Base-by-base conservation (phyloP, 1,140 invertebrate genomes). In the Drosophila ambigua region DNA sequence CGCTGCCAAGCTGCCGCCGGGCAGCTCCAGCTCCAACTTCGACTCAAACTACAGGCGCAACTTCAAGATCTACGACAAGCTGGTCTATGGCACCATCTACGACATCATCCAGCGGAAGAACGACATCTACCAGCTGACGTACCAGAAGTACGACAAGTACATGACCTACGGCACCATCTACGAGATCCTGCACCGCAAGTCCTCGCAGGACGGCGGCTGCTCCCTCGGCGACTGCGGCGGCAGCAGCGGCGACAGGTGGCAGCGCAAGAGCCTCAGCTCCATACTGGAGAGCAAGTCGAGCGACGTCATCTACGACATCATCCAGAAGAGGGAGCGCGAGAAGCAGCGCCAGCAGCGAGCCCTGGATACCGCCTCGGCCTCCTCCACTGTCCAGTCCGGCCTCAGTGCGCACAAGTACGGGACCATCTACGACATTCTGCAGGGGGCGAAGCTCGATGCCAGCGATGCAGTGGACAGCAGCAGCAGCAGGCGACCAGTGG, bases 111-210 rank as follows among this genome's bases (percentile, higher is more conserved):
- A 92, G 67, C 85, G 87, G 23, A 92, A 92, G 39, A 91, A 91
- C 9, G 91, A 92, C 52, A 92, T 92, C 26, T 92, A 91, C 74
- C 84, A 85, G 28, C 23, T 85, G 43, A 84, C 78, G 15, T 87
- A 83, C 72, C 85, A 91, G 61, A 92, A 91, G 62, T 92, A 92
- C 49, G 91, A 92, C 57, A 91, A 91, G 43, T 92, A 92, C 41
- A 92, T 92, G 91, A 92, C 91, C 43, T 92, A 92, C 52, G 91
- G 91, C 64, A 92, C 91, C 48, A 92, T 92, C 48, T 92, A 92
- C 58, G 91, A 92, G 51, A 92, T 92, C 62, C 43, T 92, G 28
- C 90, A 92, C 58, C 79, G 91, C 44, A 91, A 91, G 15, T 61
- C 90, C 5, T 64, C 84, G 16, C 63, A 69, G 1, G 43, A 39